Base-by-base conservation (phyloP, 2,888 invertebrate genomes). In the Theretra japonica region DNA sequence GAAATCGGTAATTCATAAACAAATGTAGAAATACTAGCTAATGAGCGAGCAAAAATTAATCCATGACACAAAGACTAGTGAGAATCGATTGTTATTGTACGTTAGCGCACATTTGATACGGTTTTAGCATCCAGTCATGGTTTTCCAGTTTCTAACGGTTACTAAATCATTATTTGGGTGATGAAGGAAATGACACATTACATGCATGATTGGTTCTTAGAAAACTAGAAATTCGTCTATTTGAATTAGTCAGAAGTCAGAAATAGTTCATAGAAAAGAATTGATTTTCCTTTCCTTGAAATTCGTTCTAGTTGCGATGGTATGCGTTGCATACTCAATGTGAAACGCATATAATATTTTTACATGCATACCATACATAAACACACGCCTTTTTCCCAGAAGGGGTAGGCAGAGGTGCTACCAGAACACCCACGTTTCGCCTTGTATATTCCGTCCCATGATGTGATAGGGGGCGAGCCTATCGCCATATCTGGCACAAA, bases 131-230 rank as follows among this genome's bases (percentile, higher is more conserved):
- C 17, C 53, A 62, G 33, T 62, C n/a, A 41, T 21, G n/a, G 21
- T 8, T 21, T 41, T 62, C 62, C 62, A 41, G 21, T 7, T 41
- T 62, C 21, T 21, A 8, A 21, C 4, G 15, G 3, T 25, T 15
- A 15, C 25, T 11, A 5, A 30, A 62, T 17, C 33, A 62, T n/a
- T 65, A 6, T 65, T 65, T 23, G 21, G 41, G 48, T 48, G 41
- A 48, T 65, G 15, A 48, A 65, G 65, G 65, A 65, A 65, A 65
- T 65, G 48, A 65, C 48, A 48, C 65, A 65, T 65, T 58, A 65
- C 3, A 65, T 21, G 17, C 28, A 59, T n/a, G 33, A 62, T 23
- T 15, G 23, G 21, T 65, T 65, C 41, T 5, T 17, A 23, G 65
- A 48, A 65, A 48, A 11, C 11, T 65, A 48, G 48, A 21, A 41